A percentile compares a stretch with the other conserved stretches of the same genome.
phyloP scores from a whole-genome alignment of 2,797 vertebrate genomes.

The Sebastes oblongus region DNA sequence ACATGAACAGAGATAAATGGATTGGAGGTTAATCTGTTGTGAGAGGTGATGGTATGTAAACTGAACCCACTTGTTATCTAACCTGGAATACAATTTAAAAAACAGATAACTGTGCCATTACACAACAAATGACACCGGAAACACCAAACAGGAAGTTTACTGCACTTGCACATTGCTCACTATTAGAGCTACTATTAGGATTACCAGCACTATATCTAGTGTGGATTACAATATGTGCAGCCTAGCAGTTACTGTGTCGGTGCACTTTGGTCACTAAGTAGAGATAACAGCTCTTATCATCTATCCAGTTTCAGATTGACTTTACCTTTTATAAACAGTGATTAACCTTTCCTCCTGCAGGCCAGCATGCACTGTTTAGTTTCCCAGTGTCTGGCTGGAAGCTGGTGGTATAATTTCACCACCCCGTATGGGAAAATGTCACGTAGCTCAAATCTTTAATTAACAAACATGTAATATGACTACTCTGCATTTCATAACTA shows the following conservation, averaged over 20 bases:
- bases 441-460: neutral
- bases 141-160: neutral
- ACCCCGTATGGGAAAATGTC: neutral
- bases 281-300: neutral
- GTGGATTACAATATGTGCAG: neutral
- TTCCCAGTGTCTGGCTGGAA: neutral
- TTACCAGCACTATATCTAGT: neutral
- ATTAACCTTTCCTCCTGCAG: neutral
- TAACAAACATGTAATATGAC: neutral
- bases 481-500: neutral
- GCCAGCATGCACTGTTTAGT: neutral
- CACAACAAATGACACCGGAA: neutral
- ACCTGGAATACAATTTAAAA: neutral
- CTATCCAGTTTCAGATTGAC: neutral
- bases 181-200: neutral
- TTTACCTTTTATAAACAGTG: neutral
- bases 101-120: neutral
- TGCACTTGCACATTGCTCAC: neutral
- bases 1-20: conserved; percentile 25
- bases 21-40: conserved; percentile 28
- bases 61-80: neutral
- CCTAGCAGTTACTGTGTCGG: neutral
- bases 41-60: neutral
- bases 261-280: neutral
- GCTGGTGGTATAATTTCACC: neutral